These are phyloP conservation scores for Cantharis rustica DNA, from an alignment of 2,888 invertebrate genomes.

Conservation along the genomic window DNA sequence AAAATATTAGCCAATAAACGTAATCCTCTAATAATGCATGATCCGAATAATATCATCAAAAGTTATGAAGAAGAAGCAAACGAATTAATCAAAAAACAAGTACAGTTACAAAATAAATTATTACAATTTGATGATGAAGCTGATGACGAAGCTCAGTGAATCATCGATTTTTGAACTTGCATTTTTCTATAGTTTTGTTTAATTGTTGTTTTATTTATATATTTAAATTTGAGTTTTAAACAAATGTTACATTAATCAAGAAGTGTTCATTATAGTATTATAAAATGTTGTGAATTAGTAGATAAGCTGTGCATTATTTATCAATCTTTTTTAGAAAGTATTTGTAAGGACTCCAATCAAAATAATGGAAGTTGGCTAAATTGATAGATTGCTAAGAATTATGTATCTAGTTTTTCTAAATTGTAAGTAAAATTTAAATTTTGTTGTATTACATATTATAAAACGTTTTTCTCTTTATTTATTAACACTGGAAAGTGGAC, in stretches of 20 bases:
- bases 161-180: neutral
- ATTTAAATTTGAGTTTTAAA: neutral
- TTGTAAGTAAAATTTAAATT: neutral
- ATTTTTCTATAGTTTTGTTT: neutral
- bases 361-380: neutral
- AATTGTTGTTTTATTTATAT: neutral
- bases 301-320: neutral
- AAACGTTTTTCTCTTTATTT: too few species aligned
- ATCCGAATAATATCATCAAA: neutral
- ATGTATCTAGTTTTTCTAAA: neutral
- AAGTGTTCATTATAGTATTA: neutral
- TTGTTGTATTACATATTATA: neutral
- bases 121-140: neutral
- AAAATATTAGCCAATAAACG: neutral
- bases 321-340: neutral
- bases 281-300: neutral
- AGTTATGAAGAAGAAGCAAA: neutral
- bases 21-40: neutral
- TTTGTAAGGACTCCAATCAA: neutral
- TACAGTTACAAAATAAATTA: neutral
- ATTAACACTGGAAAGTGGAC: neutral
- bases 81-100: neutral
- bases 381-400: neutral
- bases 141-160: neutral
- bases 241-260: neutral